These are phyloP conservation scores for Heliconius cydno DNA, from an alignment of 2,888 invertebrate genomes.

Conservation along the genomic window DNA sequence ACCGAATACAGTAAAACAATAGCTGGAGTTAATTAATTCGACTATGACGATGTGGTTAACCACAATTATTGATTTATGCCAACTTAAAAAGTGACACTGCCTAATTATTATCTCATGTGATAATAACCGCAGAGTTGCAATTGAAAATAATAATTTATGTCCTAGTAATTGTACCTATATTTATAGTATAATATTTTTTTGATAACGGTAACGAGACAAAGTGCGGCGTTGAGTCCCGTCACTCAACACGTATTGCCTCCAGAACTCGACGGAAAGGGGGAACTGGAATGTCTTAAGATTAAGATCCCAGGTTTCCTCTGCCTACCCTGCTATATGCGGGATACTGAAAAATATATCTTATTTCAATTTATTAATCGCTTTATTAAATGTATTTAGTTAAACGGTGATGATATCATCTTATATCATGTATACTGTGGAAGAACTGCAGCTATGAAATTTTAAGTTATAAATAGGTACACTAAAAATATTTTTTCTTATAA, in stretches of 20 bases:
- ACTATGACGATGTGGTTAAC: neutral
- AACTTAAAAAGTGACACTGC: constrained; percentile 15
- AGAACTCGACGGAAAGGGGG: no score
- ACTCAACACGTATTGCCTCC: no score
- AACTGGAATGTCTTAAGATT: no score
- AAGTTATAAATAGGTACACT: no score
- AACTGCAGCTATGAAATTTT: no score
- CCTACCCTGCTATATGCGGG: no score
- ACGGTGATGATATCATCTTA: neutral
- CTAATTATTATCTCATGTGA: constrained; percentile 2
- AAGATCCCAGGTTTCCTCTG: no score
- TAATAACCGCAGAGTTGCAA: neutral
- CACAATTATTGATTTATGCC: constrained; percentile 2
- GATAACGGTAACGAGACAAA: neutral
- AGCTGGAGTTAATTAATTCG: neutral
- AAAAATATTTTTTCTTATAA: no score
- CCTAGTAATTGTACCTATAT: neutral
- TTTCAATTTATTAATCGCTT: neutral
- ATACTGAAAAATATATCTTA: neutral
- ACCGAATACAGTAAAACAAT: constrained; percentile 14
- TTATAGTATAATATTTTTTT: neutral
- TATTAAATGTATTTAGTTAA: neutral
- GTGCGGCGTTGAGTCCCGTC: neutral
- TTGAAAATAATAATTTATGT: neutral
- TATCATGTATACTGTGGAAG: no score